These are phyloP conservation scores for Pachyuromys duprasi DNA, from an alignment of 2,797 vertebrate genomes.

Conservation along the genomic window DNA sequence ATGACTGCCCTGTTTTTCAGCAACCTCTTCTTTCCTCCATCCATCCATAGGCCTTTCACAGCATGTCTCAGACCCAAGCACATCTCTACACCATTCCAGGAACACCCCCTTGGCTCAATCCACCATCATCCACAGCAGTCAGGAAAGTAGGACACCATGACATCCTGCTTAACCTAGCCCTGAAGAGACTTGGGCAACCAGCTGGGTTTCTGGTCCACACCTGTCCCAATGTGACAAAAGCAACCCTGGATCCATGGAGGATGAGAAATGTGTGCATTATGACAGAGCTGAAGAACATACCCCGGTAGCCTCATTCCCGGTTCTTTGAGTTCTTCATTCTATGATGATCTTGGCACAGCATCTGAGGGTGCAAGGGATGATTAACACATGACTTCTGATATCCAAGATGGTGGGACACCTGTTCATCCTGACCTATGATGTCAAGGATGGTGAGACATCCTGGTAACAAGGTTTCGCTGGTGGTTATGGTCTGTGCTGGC, in stretches of 20 bases:
- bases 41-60: background rate
- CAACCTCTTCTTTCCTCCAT: background rate
- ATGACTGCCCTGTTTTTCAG: background rate
- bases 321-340: background rate
- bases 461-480: background rate
- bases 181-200: background rate
- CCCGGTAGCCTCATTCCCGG: background rate
- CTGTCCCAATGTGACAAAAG: fast-evolving
- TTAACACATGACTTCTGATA: background rate
- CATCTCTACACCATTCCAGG: background rate
- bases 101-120: too few species aligned
- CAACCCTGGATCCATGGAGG: background rate
- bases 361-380: background rate
- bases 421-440: background rate
- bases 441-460: too few species aligned
- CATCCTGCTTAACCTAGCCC: background rate
- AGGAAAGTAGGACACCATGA: fast-evolving
- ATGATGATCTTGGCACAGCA: background rate
- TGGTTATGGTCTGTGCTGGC: fast-evolving
- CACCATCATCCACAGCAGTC: background rate
- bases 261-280: fast-evolving
- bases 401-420: too few species aligned
- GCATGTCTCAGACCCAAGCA: background rate
- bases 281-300: background rate
- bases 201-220: too few species aligned